phyloP scores from a whole-genome alignment of 2,888 invertebrate genomes.

The Minunthozetes semirufus region DNA sequence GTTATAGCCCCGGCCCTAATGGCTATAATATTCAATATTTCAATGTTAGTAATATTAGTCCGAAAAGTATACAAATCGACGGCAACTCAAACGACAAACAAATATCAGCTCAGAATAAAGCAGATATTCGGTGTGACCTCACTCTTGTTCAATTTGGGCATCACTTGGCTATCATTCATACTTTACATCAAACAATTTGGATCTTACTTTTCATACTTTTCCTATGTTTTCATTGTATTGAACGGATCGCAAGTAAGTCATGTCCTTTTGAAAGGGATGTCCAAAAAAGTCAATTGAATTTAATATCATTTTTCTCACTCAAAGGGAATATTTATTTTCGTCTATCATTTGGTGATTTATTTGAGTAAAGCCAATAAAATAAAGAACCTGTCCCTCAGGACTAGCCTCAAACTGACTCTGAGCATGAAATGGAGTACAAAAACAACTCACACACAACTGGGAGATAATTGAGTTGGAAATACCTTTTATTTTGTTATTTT shows the following conservation, averaged over 20 bases:
- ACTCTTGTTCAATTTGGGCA: slow-evolving; percentile 38
- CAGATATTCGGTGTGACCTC: slow-evolving; percentile 30
- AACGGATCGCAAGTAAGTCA: slow-evolving; percentile 41
- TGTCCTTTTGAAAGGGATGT: not conserved
- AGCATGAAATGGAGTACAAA: not conserved
- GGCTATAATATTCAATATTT: not conserved
- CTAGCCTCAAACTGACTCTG: not conserved
- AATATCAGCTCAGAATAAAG: not conserved
- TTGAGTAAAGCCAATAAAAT: not conserved
- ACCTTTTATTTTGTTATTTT: no score
- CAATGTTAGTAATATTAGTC: not conserved
- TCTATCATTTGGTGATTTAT: slow-evolving; percentile 17
- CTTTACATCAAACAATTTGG: slow-evolving; percentile 38
- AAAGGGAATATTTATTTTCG: slow-evolving; percentile 14
- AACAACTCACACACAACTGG: not conserved
- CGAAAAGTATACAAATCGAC: not conserved
- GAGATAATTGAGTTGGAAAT: no score
- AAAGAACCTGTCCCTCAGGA: no score
- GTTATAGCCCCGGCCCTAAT: slow-evolving; percentile 4
- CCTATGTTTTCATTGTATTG: slow-evolving; percentile 40
- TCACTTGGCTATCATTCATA: slow-evolving; percentile 42
- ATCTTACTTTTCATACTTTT: slow-evolving; percentile 24
- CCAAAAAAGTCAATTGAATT: not conserved
- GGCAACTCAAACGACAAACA: not conserved
- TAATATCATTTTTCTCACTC: not conserved